Evolutionary conservation across 2,888 invertebrate species (phyloP).

Genomic region (Arrhopalites spinosus): DNA sequence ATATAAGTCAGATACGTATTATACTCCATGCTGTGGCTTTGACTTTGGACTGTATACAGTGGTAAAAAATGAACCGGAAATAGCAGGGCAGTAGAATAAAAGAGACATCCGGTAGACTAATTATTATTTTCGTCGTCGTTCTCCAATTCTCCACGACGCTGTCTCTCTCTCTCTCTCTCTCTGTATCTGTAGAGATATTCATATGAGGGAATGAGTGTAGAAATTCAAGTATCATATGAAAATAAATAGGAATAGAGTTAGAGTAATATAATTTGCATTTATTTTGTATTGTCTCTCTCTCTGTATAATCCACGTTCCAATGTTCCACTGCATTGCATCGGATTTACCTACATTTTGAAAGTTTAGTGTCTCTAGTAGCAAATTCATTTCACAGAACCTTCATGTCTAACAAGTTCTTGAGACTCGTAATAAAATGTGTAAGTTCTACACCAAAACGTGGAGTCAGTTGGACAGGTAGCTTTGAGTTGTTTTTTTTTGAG

Average conservation of each 20-base stretch:
- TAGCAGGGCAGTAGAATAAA: conserved; percentile 42
- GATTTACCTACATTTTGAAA: background rate
- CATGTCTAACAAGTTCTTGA: background rate
- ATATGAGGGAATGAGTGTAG: background rate
- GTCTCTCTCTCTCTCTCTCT: background rate
- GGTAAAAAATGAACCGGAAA: conserved; percentile 40
- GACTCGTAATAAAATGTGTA: no score
- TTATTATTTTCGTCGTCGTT: conserved; percentile 41
- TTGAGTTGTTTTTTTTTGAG: no score
- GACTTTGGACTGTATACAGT: conserved; percentile 11
- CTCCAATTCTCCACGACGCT: conserved; percentile 32
- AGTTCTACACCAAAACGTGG: no score
- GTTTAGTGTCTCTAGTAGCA: no score
- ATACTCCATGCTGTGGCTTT: conserved; percentile 17
- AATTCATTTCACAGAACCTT: no score
- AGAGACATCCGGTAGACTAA: conserved; percentile 38
- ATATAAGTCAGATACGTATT: conserved; percentile 1
- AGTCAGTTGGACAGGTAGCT: conserved; percentile 2
- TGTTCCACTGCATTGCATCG: background rate
- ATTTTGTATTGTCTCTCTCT: background rate
- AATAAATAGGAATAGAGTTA: no score
- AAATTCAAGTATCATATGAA: background rate
- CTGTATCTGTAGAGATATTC: background rate
- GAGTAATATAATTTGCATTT: background rate
- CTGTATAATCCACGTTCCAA: no score